Evolutionary conservation across 2,888 invertebrate species (phyloP).

Genomic region (Acanthosepion esculentum): DNA sequence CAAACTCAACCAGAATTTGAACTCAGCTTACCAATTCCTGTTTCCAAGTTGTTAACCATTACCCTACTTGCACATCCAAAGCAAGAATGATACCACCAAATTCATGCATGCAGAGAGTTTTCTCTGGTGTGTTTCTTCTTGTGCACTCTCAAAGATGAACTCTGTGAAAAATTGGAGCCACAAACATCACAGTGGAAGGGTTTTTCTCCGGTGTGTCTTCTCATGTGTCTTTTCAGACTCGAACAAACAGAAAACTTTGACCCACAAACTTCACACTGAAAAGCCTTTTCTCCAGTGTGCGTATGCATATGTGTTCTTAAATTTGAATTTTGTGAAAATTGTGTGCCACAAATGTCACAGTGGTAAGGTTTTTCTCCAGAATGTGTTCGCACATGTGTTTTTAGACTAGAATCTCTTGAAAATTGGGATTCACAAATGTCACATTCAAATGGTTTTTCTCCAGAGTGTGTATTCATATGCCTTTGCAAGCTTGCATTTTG

Average conservation of each 20-base stretch:
- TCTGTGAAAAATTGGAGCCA: neutral
- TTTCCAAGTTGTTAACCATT: no score
- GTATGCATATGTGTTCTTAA: neutral
- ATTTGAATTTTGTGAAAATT: neutral
- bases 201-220: neutral
- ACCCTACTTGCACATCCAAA: no score
- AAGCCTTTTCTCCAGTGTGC: neutral
- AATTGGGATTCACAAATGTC: neutral
- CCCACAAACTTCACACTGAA: neutral
- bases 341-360: neutral
- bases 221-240: neutral
- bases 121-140: neutral
- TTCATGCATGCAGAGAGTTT: neutral
- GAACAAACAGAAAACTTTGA: slow-evolving; percentile 2
- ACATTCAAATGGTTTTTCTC: neutral
- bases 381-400: neutral
- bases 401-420: neutral
- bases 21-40: no score
- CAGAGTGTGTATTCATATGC: neutral
- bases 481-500: neutral
- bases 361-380: neutral
- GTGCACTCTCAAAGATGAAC: neutral
- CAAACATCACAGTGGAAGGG: neutral
- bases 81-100: no score
- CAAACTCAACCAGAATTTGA: no score